Evolutionary conservation across 1,140 invertebrate genomes (phyloP), one percentile per base, ranked within the genome.

Genomic region (Drosophila nigrodunni): DNA sequence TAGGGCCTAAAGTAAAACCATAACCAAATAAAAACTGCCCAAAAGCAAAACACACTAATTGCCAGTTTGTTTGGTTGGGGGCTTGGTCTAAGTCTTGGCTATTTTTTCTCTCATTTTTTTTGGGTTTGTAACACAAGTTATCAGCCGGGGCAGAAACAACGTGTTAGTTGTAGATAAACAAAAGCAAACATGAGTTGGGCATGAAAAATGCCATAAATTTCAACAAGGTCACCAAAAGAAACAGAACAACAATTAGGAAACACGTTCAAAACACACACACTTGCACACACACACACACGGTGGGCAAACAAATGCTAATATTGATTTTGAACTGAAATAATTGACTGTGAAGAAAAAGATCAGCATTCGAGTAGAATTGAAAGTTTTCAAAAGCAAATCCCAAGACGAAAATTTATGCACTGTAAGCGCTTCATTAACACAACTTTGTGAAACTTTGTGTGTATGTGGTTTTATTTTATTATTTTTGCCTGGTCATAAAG

Each of bases 91-190:
- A 13, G 15, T 46, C 18, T 41, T 7, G 2, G n/a, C 7, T 39
- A 2, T 13, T 55, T 30, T 5, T 54, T 55, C 13, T 37, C 5
- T 3, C 21, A 46, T 46, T 46, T n/a, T 46, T n/a, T 46, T 47
- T 47, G 13, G 43, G 54, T 37, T 41, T 71, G 73, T 66, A 72
- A 68, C 78, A 76, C 82, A 70, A 87, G 82, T 79, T 87, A 86
- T 86, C 82, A 64, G 58, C 18, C 62, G 44, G 62, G 39, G 58
- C 55, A 25, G 21, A 30, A 13, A 50, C 72, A 70, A 68, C 60
- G 78, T 85, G 82, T 81, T 78, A 87, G 75, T 76, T 72, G 43
- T 50, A 88, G 80, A 88, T 89, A 89, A 88, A 88, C 73, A 86
- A 69, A 50, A 34, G 60, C 25, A 60, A n/a, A 59, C 46, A 15